These are phyloP conservation scores for Podarcis lilfordi DNA, from an alignment of 2,797 vertebrate species.

Conservation along the genomic window DNA sequence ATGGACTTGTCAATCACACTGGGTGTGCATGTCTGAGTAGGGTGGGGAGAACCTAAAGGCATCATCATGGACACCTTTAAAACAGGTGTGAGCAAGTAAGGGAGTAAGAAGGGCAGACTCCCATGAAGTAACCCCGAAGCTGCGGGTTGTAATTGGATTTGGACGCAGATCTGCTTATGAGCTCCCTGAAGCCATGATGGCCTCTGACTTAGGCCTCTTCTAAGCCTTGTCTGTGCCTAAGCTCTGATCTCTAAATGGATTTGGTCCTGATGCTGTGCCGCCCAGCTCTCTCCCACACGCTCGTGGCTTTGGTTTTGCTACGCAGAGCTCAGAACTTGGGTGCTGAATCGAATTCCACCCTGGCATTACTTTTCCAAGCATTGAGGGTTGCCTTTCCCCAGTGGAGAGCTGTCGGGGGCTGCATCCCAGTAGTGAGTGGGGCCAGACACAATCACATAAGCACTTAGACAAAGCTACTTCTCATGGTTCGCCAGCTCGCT, in stretches of 20 bases:
- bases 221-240: background rate
- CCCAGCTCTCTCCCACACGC: background rate
- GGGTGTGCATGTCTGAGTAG: too few species aligned
- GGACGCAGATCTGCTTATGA: slow-evolving; percentile 28
- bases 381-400: background rate
- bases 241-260: background rate
- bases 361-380: background rate
- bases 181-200: accelerated
- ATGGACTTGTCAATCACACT: background rate
- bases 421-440: background rate
- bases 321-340: background rate
- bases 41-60: too few species aligned
- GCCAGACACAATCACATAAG: too few species aligned
- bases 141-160: slow-evolving; percentile 34
- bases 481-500: too few species aligned
- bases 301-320: background rate
- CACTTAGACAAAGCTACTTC: too few species aligned
- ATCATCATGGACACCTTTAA: background rate
- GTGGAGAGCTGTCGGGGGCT: too few species aligned
- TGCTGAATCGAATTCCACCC: background rate
- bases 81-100: background rate
- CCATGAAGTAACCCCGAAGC: slow-evolving; percentile 11
- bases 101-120: too few species aligned
- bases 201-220: background rate
- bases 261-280: background rate